Evolutionary conservation across 2,113 vertebrate species (phyloP).

Genomic region (Tauraco erythrolophus): DNA sequence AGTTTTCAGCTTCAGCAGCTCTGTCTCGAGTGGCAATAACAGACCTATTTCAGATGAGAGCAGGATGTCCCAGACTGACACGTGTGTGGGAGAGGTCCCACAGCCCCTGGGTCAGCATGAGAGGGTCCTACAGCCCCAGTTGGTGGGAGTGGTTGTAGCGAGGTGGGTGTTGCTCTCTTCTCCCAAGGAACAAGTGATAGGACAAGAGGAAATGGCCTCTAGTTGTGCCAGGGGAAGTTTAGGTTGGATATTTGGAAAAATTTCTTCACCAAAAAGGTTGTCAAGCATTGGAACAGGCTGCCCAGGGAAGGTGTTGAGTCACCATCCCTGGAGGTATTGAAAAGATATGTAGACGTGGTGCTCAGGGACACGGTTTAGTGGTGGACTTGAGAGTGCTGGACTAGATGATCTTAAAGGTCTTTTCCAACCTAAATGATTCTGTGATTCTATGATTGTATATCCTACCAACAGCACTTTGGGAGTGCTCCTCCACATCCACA

Average conservation of each 20-base stretch:
- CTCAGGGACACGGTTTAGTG: background rate
- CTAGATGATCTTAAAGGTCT: background rate
- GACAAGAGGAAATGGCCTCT: fast-evolving
- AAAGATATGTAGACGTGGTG: fast-evolving
- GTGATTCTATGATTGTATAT: background rate
- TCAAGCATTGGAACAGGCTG: background rate
- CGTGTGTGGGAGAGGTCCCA: background rate
- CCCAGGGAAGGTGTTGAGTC: background rate
- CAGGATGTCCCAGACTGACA: fast-evolving
- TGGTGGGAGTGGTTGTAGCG: background rate
- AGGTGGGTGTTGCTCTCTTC: fast-evolving
- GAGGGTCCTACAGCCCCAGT: background rate
- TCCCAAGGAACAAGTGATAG: too few species aligned
- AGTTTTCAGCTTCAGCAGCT: background rate
- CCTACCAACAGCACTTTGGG: background rate
- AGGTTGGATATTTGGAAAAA: background rate
- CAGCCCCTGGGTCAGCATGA: background rate
- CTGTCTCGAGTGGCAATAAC: background rate
- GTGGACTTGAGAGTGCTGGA: background rate
- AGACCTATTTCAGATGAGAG: background rate
- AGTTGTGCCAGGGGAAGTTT: background rate
- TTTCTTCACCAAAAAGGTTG: background rate
- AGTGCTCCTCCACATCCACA: background rate
- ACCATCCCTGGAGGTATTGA: background rate
- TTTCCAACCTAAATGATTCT: background rate